Base-by-base conservation (phyloP, 2,888 invertebrate genomes). In the Hemaris fuciformis region DNA sequence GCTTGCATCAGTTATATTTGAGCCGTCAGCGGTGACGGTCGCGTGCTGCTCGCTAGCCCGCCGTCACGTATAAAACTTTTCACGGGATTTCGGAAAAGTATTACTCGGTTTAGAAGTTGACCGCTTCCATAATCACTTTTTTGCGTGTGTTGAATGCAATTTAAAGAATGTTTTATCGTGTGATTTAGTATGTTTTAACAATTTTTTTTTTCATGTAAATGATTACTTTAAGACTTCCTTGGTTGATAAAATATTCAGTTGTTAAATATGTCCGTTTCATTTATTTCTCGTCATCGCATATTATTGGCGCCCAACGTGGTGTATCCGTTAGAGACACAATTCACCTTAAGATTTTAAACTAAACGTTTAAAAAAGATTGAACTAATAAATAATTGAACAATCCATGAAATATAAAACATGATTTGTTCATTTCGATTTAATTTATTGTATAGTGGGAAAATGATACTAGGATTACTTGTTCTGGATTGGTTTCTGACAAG, bases 61-160 rank as follows among this genome's bases (percentile, higher is more conserved):
- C 74, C 72, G 66, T 67, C 71, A 72, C 77, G 77, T 72, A 72
- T 72, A 74, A 90, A 91, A 91, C 91, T 91, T 91, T 91, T 91
- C 84, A 84, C 91, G 91, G 84, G 73, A 81, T 80, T 81, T 83
- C 83, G 82, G 76, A 77, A 84, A 85, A 82, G 80, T 82, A 85
- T 80, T 80, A 74, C 69, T 74, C 71, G 72, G 70, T 80, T 79
- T 75, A 68, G 69, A 79, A 83, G 80, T 81, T 81, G 77, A 80
- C 73, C 79, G 76, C 70, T 77, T 77, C 73, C 81, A 79, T 89
- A 89, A 90, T 88, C 84, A 84, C 88, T 85, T 79, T 79, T 80
- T 90, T 82, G 89, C 89, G 89, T 90, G 89, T 82, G 82, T 79
- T 80, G 73, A 83, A 84, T 84, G 84, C 83, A 87, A 82, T 85